phyloP scores from a whole-genome alignment of 2,797 vertebrate species.

The Pangasius macronema region DNA sequence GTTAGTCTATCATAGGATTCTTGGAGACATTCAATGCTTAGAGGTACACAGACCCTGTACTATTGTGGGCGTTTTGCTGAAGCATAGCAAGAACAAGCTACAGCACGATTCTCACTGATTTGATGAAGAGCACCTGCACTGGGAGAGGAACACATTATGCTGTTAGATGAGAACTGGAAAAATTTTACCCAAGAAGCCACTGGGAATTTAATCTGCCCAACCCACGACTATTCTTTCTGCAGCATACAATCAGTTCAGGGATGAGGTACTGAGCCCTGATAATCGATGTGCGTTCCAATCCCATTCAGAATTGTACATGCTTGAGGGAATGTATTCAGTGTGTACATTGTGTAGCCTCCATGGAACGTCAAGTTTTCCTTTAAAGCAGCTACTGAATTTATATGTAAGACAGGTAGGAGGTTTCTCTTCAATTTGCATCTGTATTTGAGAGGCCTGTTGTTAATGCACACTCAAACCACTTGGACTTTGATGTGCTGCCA shows the following conservation, averaged over 20 bases:
- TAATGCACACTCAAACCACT: conserved; percentile 11
- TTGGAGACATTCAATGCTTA: background rate
- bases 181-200: background rate
- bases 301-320: background rate
- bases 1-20: background rate
- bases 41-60: background rate
- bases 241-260: conserved; percentile 3
- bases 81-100: background rate
- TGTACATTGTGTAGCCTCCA: background rate
- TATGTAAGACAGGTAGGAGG: background rate
- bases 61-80: background rate
- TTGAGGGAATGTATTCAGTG: background rate
- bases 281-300: background rate
- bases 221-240: background rate
- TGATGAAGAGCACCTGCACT: background rate
- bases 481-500: background rate
- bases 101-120: conserved; percentile 6
- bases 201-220: background rate
- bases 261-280: conserved; percentile 1
- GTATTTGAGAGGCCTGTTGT: background rate
- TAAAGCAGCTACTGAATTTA: conserved; percentile 13
- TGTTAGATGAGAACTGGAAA: conserved; percentile 29
- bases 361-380: background rate
- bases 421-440: conserved; percentile 1
- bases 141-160: conserved; percentile 2